Evolutionary conservation across 1,140 invertebrate species (phyloP).

Genomic region (Mactra quadrangularis): DNA sequence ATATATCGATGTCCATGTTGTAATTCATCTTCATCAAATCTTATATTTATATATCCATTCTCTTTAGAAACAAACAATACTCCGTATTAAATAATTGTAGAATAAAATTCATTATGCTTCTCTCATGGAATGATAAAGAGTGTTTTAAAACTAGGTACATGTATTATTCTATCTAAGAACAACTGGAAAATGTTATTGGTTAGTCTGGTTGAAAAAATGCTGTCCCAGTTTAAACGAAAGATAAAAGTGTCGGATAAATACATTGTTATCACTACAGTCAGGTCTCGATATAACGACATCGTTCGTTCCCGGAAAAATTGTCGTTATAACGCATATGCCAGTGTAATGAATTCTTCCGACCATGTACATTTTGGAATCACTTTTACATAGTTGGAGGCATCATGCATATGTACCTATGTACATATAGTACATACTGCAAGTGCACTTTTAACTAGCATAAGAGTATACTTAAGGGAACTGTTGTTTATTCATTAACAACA

Average conservation of each 20-base stretch:
- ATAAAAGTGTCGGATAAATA: neutral
- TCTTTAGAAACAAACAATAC: slow-evolving; percentile 30
- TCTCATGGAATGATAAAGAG: neutral
- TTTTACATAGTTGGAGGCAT: no score
- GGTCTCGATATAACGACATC: no score
- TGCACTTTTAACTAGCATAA: no score
- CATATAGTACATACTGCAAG: no score
- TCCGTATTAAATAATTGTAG: neutral
- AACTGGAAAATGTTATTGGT: neutral
- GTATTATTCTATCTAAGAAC: neutral
- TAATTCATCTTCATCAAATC: slow-evolving; percentile 48
- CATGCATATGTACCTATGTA: no score
- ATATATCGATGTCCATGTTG: slow-evolving; percentile 69
- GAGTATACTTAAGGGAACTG: no score
- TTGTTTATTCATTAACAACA: no score
- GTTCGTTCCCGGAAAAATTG: no score
- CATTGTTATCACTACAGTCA: neutral
- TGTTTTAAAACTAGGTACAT: neutral
- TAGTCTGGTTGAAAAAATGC: neutral
- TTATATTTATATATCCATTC: slow-evolving; percentile 48
- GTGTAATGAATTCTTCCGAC: no score
- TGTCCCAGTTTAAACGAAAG: neutral
- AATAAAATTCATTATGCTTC: neutral
- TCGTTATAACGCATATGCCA: no score
- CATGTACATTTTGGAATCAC: no score